Evolutionary conservation across 1,140 invertebrate species (phyloP), one percentile per base, ranked within the genome.

Genomic region (Heliconius eleuchia): DNA sequence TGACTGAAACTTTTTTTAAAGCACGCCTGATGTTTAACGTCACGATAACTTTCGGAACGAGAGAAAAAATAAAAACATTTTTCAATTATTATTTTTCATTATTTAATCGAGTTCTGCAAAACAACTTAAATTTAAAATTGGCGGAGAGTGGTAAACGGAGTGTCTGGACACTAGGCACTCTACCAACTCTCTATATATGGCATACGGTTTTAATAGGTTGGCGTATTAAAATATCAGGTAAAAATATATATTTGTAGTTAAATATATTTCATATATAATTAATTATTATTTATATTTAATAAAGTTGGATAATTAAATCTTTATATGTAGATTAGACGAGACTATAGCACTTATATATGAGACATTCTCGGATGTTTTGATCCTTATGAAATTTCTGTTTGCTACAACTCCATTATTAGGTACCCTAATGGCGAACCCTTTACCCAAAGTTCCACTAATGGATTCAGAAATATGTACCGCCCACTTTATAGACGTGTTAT

Each of bases 331-430:
- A 30, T 30, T 9, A 60, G 55, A 60, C 18, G 1, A 30, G 19
- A 27, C 27, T 16, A 27, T 27, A 13, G 30, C 9, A 5, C 27
- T 66, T n/a, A 16, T 16, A n/a, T 66, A 66, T 27, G 11, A 66
- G 13, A 66, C 11, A 66, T 27, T 30, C 23, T 66, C 11, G 27
- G 23, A 66, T 66, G 57, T n/a, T 66, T 66, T 27, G 60, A 66
- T 30, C 60, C 27, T 66, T 30, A 73, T 46, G 72, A 73, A 73
- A 39, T 55, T 66, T 66, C 60, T 66, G 27, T 30, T 66, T 66
- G 30, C 60, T 27, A 16, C 60, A 30, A 66, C 27, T 30, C 60
- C 1, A 66, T 27, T 0, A 66, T 66, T 66, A 66, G 60, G 60
- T 66, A 30, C 60, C 60, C 60, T 66, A 66, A 66, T 66, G 11